Evolutionary conservation across 2,888 invertebrate species (phyloP), one percentile per base, ranked within the genome.

Genomic region (Augochlorella aurata): DNA sequence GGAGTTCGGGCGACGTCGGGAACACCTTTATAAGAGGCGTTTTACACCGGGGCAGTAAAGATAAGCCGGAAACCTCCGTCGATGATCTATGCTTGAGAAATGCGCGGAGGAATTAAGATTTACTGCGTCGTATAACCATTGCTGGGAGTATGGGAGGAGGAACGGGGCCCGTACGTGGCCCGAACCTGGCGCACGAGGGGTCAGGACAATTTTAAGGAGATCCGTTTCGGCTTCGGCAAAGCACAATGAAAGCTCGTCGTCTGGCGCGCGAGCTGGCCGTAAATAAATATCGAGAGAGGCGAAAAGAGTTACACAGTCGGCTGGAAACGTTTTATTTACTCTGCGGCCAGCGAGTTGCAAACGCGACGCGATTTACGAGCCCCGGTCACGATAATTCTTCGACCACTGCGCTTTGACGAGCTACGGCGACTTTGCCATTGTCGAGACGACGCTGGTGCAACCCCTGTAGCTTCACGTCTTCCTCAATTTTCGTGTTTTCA

Each of bases 51-150:
- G 77, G 66, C 82, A 79, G 54, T 86, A 87, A 87, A 88, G 88
- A 86, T 88, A 88, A 88, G 86, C 83, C 82, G 83, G 74, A 76
- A 86, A 74, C 45, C 80, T 74, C 69, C 54, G 73, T 77, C 76
- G 85, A 88, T 88, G 87, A 88, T 85, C 82, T 85, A 83, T 86
- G 85, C 67, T 68, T 74, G 88, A 74, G 83, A 87, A 81, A 82
- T 74, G 83, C 86, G 81, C n/a, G 47, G 74, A 74, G 79, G 83
- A 85, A 87, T 87, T 86, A 87, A 87, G 88, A 88, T 88, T 88
- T 88, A 88, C 82, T 85, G 58, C 85, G 81, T 83, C 86, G 88
- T 88, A 88, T 83, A 85, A 86, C 82, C 79, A 88, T 88, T 83
- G 85, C 85, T 5, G 38, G 38, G 38, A 38, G 38, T 38, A 1